phyloP scores from a whole-genome alignment of 2,888 invertebrate species.

The Beris chalybata region DNA sequence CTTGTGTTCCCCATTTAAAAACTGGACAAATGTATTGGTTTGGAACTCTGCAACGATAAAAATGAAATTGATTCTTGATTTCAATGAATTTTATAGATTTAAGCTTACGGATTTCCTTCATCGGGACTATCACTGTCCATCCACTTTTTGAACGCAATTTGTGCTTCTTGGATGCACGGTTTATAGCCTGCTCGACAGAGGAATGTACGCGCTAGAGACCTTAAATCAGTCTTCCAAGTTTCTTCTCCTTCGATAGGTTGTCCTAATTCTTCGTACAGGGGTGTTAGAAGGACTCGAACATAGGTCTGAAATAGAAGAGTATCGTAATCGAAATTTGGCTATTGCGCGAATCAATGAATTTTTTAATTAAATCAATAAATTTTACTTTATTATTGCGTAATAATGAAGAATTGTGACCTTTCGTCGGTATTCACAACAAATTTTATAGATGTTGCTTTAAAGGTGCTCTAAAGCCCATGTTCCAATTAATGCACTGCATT shows the following conservation, averaged over 20 bases:
- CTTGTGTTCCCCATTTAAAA: slow-evolving; percentile 76
- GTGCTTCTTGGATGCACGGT: slow-evolving; percentile 76
- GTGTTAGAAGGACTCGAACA: slow-evolving; percentile 67
- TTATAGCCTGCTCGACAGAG: slow-evolving; percentile 75
- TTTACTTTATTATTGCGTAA: no score
- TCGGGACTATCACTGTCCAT: slow-evolving; percentile 73
- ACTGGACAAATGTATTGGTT: slow-evolving; percentile 79
- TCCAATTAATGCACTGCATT: no score
- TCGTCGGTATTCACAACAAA: no score
- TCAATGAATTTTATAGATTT: slow-evolving; percentile 21
- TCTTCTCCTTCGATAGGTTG: slow-evolving; percentile 63
- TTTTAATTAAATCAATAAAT: no score
- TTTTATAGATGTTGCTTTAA: no score
- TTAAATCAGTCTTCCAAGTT: slow-evolving; percentile 68
- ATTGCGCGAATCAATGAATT: no score
- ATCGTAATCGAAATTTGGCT: background rate
- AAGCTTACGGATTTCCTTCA: slow-evolving; percentile 76
- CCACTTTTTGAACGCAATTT: slow-evolving; percentile 73
- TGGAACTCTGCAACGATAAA: slow-evolving; percentile 61
- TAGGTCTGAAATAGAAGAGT: slow-evolving; percentile 63
- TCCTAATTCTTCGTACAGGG: slow-evolving; percentile 71
- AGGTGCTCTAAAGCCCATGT: no score
- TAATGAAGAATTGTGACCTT: no score
- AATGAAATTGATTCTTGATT: slow-evolving; percentile 7
- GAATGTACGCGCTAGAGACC: slow-evolving; percentile 70